Conservation (phyloP, 1,140 invertebrate species). For the Drosophila bifasciata region DNA sequence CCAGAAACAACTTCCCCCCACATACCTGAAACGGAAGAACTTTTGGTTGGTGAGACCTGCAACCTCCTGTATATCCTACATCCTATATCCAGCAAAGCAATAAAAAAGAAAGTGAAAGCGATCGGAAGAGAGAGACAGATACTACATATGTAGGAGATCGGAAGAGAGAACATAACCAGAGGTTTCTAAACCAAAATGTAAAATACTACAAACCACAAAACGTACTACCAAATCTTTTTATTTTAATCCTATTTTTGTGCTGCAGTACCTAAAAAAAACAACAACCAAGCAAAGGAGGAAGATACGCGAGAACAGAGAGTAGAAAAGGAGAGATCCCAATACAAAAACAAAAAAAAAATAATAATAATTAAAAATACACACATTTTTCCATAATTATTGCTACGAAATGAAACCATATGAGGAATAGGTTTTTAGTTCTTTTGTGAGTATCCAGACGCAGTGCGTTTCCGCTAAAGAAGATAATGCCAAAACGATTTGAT, state of each 20-base stretch:
- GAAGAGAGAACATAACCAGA: constrained; percentile 39
- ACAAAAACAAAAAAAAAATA: no score
- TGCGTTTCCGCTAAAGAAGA: no score
- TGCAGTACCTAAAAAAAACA: constrained; percentile 62
- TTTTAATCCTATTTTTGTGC: constrained; percentile 47
- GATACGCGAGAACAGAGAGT: not conserved
- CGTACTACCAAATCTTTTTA: constrained; percentile 23
- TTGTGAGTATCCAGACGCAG: no score
- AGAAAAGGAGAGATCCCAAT: no score
- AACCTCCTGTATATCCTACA: not conserved
- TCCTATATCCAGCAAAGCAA: not conserved
- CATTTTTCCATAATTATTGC: not conserved
- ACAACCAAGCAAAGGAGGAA: not conserved
- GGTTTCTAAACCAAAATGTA: constrained; percentile 56
- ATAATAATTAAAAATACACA: no score
- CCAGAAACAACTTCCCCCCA: no score
- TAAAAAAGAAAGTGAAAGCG: not conserved
- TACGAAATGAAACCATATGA: not conserved
- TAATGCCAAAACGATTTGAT: no score
- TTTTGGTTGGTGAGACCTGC: constrained; percentile 14
- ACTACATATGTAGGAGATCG: no score
- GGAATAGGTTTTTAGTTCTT: no score
- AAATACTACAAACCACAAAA: constrained; percentile 12
- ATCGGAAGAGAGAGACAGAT: no score
- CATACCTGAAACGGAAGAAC: constrained; percentile 18